Evolutionary conservation across 1,140 invertebrate genomes (phyloP).

Genomic region (Drosophila micromelanica): DNA sequence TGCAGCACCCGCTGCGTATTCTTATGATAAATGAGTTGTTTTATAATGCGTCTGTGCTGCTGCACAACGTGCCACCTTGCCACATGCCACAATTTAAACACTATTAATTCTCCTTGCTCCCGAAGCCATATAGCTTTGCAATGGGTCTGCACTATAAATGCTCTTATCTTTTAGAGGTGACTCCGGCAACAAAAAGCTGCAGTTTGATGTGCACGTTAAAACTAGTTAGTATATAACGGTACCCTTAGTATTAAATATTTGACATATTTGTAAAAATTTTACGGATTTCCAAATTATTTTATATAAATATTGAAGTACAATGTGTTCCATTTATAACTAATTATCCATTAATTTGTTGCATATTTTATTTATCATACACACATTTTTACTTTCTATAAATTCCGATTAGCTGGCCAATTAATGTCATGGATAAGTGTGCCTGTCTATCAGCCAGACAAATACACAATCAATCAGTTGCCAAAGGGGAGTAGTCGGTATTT

Average conservation of each 20-base stretch:
- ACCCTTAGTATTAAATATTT: no score
- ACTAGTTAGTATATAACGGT: no score
- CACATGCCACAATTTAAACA: slow-evolving; percentile 58
- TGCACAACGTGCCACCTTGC: slow-evolving; percentile 41
- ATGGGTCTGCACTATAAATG: slow-evolving; percentile 36
- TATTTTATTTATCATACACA: no score
- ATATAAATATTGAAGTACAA: no score
- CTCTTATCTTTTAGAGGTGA: no score
- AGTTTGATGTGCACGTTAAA: no score
- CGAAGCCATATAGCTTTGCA: slow-evolving; percentile 41
- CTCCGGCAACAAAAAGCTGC: no score
- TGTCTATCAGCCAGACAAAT: slow-evolving; percentile 3
- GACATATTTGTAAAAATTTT: no score
- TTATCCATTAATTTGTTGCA: not conserved
- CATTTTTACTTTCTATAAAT: not conserved
- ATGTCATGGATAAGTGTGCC: slow-evolving; percentile 47
- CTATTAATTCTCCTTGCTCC: slow-evolving; percentile 45
- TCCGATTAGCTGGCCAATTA: slow-evolving; percentile 61
- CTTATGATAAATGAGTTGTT: slow-evolving; percentile 81
- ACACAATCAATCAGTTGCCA: not conserved
- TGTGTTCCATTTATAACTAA: not conserved
- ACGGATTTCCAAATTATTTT: no score
- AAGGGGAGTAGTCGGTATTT: not conserved
- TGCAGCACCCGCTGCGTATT: slow-evolving; percentile 13
- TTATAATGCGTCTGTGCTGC: slow-evolving; percentile 63